Evolutionary conservation across 2,888 invertebrate species (phyloP).

Genomic region (Seira musarum): DNA sequence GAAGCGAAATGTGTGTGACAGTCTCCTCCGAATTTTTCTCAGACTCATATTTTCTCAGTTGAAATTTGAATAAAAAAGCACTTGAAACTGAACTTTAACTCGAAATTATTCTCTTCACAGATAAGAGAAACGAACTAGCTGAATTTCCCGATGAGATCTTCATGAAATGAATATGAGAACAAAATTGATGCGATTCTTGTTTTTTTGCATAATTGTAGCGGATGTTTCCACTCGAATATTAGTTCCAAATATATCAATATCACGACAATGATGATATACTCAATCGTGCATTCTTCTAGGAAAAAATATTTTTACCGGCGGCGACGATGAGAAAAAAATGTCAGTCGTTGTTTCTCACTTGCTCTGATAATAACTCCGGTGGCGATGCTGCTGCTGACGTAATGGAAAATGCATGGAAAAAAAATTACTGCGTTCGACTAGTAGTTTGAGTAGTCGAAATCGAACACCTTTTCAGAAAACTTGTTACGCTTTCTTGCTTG

Average conservation of each 20-base stretch:
- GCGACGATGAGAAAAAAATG: no score
- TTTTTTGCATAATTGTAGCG: background rate
- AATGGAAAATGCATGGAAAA: conserved; percentile 9
- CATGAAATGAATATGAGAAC: background rate
- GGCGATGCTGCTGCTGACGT: background rate
- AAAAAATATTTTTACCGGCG: no score
- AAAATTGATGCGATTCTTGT: conserved; percentile 9
- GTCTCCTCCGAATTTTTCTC: conserved; percentile 71
- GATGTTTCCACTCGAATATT: background rate
- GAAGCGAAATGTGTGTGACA: conserved; percentile 71
- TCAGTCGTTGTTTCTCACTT: background rate
- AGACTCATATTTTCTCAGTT: conserved; percentile 69
- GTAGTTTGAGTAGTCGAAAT: background rate
- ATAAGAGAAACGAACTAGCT: background rate
- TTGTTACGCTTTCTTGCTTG: conserved; percentile 4
- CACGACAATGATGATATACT: no score
- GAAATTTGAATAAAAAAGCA: background rate
- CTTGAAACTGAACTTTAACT: background rate
- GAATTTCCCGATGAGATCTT: conserved; percentile 15
- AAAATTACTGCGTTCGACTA: conserved; percentile 3
- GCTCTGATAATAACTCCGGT: background rate
- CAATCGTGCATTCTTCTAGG: no score
- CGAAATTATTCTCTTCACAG: background rate
- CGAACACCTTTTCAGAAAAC: conserved; percentile 15
- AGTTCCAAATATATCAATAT: no score